Conservation (phyloP, 2,888 invertebrate genomes). For the Mythimna vitellina region DNA sequence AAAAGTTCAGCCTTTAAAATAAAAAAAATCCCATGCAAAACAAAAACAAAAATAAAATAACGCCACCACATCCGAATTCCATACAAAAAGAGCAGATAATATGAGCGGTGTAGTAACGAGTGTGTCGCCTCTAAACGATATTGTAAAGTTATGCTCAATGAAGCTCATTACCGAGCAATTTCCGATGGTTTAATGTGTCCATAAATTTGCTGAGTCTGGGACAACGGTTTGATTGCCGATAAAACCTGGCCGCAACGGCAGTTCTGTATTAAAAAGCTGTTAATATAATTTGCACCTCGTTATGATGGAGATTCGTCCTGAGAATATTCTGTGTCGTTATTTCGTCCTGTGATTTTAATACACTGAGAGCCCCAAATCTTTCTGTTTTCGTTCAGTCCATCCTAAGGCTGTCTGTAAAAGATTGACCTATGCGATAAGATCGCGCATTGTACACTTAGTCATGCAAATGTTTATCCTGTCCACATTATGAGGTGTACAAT, state of each 20-base stretch:
- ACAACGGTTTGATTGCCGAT: conserved; percentile 81
- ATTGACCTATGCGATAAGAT: too few relatives aligned
- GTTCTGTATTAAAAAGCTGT: conserved; percentile 78
- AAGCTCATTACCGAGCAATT: conserved; percentile 72
- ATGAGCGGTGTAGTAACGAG: conserved; percentile 33
- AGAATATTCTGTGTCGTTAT: conserved; percentile 30
- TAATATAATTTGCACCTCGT: conserved; percentile 83
- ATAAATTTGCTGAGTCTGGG: conserved; percentile 76
- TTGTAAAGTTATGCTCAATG: conserved; percentile 66
- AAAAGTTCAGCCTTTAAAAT: neutral
- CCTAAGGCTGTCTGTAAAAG: too few relatives aligned
- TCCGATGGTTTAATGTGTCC: conserved; percentile 76
- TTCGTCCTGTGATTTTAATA: too few relatives aligned
- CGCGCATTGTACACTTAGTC: too few relatives aligned
- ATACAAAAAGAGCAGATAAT: conserved; percentile 35
- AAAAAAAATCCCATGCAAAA: neutral
- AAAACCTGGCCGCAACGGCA: conserved; percentile 77
- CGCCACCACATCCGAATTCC: neutral
- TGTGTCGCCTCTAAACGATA: conserved; percentile 63
- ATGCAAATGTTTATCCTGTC: too few relatives aligned
- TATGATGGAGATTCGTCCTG: conserved; percentile 65
- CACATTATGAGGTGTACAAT: too few relatives aligned
- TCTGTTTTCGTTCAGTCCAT: too few relatives aligned
- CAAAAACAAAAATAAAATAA: neutral
- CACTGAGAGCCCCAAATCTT: too few relatives aligned